Percentiles rank a stretch among this genome's conserved stretches.
Evolutionary conservation across 2,888 invertebrate genomes (phyloP).

Genomic region (Conops quadrifasciatus): DNA sequence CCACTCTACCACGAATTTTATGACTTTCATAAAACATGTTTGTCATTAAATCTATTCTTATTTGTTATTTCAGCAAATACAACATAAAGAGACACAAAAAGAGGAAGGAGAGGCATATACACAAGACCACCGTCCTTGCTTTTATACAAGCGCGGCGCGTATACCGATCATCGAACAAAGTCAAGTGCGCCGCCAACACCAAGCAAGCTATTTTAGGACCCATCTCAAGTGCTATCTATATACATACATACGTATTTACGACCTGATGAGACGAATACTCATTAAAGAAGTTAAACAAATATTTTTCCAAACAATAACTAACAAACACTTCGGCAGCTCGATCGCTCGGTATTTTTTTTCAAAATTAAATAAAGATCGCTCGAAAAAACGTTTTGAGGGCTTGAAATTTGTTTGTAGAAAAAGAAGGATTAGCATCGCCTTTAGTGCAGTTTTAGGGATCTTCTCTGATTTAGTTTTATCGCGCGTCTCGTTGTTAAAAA

Average conservation of each 20-base stretch:
- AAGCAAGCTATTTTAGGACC: not conserved
- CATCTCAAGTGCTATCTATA: too few species aligned
- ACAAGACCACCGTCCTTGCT: not conserved
- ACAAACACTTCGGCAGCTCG: not conserved
- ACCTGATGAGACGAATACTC: conserved; percentile 17
- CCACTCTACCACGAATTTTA: not conserved
- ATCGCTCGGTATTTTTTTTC: not conserved
- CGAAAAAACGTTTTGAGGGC: too few species aligned
- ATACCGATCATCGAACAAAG: not conserved
- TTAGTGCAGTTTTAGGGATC: too few species aligned
- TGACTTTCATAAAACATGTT: not conserved
- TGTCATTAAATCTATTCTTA: conserved; percentile 14
- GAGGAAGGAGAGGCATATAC: not conserved
- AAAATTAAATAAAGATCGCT: not conserved
- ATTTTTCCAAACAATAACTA: conserved; percentile 9
- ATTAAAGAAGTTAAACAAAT: conserved; percentile 27
- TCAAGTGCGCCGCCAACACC: conserved; percentile 13
- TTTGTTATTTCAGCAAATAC: conserved; percentile 8
- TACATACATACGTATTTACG: conserved; percentile 29
- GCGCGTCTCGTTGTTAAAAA: too few species aligned
- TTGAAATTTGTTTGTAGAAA: too few species aligned
- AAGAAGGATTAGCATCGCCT: too few species aligned
- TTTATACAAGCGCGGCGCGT: not conserved
- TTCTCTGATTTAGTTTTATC: too few species aligned
- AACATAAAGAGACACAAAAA: not conserved